Conservation (phyloP, 1,140 invertebrate species). For the Ericerus pela region DNA sequence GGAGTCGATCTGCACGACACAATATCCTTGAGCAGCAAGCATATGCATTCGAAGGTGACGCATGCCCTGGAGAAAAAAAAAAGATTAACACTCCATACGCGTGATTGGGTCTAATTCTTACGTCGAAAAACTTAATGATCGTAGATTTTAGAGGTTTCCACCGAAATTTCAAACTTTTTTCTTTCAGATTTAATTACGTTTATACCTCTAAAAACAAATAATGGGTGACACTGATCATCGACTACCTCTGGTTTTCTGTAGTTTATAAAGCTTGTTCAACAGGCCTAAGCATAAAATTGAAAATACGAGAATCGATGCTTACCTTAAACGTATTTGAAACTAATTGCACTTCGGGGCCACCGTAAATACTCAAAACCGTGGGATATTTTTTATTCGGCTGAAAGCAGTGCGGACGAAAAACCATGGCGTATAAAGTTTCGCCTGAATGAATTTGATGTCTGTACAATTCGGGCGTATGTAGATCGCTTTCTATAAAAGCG, state of each 20-base stretch:
- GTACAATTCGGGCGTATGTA: slow-evolving; percentile 57
- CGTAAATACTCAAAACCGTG: slow-evolving; percentile 91
- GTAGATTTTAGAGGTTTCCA: too few species aligned
- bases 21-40: slow-evolving; percentile 89
- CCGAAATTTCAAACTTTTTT: too few species aligned
- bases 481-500: not conserved
- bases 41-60: slow-evolving; percentile 86
- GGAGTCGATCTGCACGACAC: slow-evolving; percentile 88
- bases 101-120: too few species aligned
- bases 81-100: too few species aligned
- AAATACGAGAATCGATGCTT: slow-evolving; percentile 17
- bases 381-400: slow-evolving; percentile 68
- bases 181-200: too few species aligned
- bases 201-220: too few species aligned
- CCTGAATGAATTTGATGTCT: slow-evolving; percentile 53
- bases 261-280: too few species aligned
- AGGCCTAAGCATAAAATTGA: too few species aligned
- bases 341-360: slow-evolving; percentile 92
- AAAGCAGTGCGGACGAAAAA: slow-evolving; percentile 75
- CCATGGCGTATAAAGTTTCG: slow-evolving; percentile 72
- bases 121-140: too few species aligned
- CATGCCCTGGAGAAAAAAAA: slow-evolving; percentile 46
- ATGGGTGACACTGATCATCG: too few species aligned
- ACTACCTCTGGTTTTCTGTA: too few species aligned
- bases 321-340: slow-evolving; percentile 93